Evolutionary conservation across 2,888 invertebrate species (phyloP).

Genomic region (Trichacis sp.): DNA sequence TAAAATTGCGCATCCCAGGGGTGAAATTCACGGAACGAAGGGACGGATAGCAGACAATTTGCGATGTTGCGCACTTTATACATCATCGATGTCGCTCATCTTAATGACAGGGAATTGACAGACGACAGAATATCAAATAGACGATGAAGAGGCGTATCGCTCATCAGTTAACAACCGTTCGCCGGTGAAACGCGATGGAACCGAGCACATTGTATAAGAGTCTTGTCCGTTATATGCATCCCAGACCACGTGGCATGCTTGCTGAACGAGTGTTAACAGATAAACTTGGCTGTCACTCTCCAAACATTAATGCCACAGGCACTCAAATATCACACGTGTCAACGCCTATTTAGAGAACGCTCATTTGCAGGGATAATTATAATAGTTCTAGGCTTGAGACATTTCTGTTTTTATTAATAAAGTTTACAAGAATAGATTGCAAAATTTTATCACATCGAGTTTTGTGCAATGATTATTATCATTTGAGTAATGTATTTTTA

Average conservation of each 20-base stretch:
- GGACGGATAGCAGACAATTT: neutral
- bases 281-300: constrained; percentile 49
- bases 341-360: constrained; percentile 7
- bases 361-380: too few species aligned
- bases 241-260: constrained; percentile 35
- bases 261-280: constrained; percentile 48
- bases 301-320: constrained; percentile 20
- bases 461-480: too few species aligned
- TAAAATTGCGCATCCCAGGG: too few species aligned
- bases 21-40: neutral
- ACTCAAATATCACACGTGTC: constrained; percentile 45
- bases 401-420: too few species aligned
- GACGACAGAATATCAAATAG: constrained; percentile 3
- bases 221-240: constrained; percentile 15
- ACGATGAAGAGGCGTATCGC: constrained; percentile 9
- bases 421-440: too few species aligned
- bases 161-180: constrained; percentile 12
- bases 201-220: constrained; percentile 38
- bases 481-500: too few species aligned
- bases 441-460: too few species aligned
- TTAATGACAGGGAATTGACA: neutral
- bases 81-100: neutral
- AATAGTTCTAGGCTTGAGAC: too few species aligned
- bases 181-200: constrained; percentile 37
- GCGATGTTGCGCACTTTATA: neutral